Evolutionary conservation across 1,140 invertebrate genomes (phyloP).

Genomic region (Leguminivora glycinivorella): DNA sequence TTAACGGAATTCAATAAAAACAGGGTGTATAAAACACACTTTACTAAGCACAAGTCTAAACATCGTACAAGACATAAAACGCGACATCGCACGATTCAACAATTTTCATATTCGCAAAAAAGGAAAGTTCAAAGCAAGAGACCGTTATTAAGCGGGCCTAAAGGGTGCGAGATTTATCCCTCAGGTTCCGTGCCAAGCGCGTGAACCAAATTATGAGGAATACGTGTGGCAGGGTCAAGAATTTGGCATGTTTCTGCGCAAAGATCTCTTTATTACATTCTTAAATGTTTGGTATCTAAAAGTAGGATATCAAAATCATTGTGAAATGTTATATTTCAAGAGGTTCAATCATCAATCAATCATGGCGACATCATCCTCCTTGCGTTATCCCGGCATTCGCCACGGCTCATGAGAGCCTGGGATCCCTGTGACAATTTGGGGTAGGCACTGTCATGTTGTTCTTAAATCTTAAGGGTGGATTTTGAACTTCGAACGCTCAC

Average conservation of each 20-base stretch:
- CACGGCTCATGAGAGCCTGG: too few species aligned
- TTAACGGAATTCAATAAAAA: too few species aligned
- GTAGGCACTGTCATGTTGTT: too few species aligned
- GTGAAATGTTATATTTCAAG: neutral
- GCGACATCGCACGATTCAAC: neutral
- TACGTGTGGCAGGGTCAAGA: neutral
- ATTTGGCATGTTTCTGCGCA: neutral
- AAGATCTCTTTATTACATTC: neutral
- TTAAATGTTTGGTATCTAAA: neutral
- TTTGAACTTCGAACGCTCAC: too few species aligned
- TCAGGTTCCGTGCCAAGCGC: neutral
- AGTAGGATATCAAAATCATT: neutral
- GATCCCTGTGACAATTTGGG: too few species aligned
- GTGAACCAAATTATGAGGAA: neutral
- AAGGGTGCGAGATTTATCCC: constrained; percentile 6
- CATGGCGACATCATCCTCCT: too few species aligned
- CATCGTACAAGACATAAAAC: constrained; percentile 1
- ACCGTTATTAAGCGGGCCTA: constrained; percentile 15
- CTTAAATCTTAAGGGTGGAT: too few species aligned
- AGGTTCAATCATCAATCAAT: too few species aligned
- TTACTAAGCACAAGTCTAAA: too few species aligned
- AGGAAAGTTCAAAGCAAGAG: neutral
- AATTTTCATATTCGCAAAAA: constrained; percentile 2
- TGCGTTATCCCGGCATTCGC: too few species aligned
- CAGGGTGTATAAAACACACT: too few species aligned